A percentile compares a stretch with the other conserved stretches of the same genome.
These are phyloP conservation scores for Macroramphosus scolopax DNA, from an alignment of 2,797 vertebrate species.

Conservation along the genomic window DNA sequence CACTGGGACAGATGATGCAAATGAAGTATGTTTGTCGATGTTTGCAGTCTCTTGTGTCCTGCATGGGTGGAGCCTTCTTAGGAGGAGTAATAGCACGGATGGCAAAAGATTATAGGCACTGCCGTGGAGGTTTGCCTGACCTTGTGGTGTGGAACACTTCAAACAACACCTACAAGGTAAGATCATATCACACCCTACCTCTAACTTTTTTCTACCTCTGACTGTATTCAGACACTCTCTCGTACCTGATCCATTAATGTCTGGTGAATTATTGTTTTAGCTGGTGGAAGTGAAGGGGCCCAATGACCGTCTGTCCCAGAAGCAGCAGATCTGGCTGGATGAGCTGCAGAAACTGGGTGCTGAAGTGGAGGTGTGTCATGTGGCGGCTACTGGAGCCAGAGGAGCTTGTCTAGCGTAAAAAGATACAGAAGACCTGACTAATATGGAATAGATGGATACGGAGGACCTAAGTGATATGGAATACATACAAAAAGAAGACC, in stretches of 20 bases:
- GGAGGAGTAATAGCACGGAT: conserved; percentile 84
- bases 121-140: conserved; percentile 90
- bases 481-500: too few species aligned
- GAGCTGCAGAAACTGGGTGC: conserved; percentile 88
- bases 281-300: conserved; percentile 98
- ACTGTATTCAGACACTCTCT: neutral
- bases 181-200: conserved; percentile 4
- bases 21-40: neutral
- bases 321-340: conserved; percentile 94
- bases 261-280: conserved; percentile 66
- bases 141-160: conserved; percentile 90
- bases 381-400: conserved; percentile 83
- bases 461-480: too few species aligned
- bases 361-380: conserved; percentile 91
- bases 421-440: conserved; percentile 2
- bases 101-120: conserved; percentile 87
- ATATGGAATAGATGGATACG: too few species aligned
- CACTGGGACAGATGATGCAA: too few species aligned
- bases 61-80: conserved; percentile 87
- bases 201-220: neutral
- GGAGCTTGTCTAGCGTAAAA: conserved; percentile 72
- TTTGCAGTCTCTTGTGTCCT: conserved; percentile 86
- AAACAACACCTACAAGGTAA: conserved; percentile 82
- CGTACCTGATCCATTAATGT: neutral
- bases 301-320: conserved; percentile 89